Percentiles rank a stretch among this genome's conserved stretches.
phyloP scores from a whole-genome alignment of 1,140 invertebrate species.

The Harpegnathos saltator region DNA sequence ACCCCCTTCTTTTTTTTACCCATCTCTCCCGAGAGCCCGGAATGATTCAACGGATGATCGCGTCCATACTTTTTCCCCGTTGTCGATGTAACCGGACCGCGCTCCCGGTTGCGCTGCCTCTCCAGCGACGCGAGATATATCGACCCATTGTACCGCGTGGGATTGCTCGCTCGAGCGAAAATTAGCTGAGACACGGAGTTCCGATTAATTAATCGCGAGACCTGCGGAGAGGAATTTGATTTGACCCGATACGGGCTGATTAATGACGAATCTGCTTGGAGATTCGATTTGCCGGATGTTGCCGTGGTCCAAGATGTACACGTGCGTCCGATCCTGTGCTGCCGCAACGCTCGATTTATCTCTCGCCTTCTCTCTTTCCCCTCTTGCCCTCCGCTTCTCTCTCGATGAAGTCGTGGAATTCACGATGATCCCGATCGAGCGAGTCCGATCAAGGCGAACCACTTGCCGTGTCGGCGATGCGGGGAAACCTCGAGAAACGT shows the following conservation, averaged over 20 bases:
- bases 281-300: not conserved
- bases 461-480: not conserved
- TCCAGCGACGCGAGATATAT: constrained; percentile 5
- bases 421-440: constrained; percentile 5
- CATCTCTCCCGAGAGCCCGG: constrained; percentile 7
- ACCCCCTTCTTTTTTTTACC: not conserved
- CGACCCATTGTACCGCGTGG: constrained; percentile 7
- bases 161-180: constrained; percentile 3
- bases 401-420: too few relatives aligned
- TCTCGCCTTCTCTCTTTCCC: too few relatives aligned
- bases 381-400: too few relatives aligned
- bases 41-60: constrained; percentile 33
- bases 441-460: not conserved
- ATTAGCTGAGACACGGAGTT: constrained; percentile 4
- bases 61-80: constrained; percentile 9
- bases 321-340: not conserved
- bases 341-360: too few relatives aligned
- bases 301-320: not conserved
- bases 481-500: too few relatives aligned
- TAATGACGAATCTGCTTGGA: not conserved
- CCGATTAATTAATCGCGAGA: constrained; percentile 4
- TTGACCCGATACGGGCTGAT: not conserved
- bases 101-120: not conserved
- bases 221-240: not conserved
- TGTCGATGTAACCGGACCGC: constrained; percentile 8